Percentiles rank a stretch among this genome's conserved stretches.
Evolutionary conservation across 2,888 invertebrate genomes (phyloP).

Genomic region (Andrena hattorfiana): DNA sequence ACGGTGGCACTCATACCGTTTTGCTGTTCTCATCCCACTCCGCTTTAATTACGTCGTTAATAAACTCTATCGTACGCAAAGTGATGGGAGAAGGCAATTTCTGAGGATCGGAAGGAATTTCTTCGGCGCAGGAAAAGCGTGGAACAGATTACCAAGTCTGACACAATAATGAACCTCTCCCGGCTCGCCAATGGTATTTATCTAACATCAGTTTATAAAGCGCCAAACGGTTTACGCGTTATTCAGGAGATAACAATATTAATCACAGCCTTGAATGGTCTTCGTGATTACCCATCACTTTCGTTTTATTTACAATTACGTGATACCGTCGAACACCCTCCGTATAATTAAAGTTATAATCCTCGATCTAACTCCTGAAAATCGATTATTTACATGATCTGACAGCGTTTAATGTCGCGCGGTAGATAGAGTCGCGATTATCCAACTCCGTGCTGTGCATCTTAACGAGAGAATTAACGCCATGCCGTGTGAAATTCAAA

Average conservation of each 20-base stretch:
- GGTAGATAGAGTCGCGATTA: constrained; percentile 4
- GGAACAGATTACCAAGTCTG: constrained; percentile 28
- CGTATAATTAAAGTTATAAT: constrained; percentile 47
- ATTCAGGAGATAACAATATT: constrained; percentile 40
- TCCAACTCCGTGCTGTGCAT: constrained; percentile 1
- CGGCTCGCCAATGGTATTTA: constrained; percentile 27
- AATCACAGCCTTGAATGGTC: constrained; percentile 40
- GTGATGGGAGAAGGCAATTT: constrained; percentile 8
- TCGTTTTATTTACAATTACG: constrained; percentile 55
- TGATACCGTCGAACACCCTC: constrained; percentile 28
- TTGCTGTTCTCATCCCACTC: neutral
- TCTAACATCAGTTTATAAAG: constrained; percentile 55
- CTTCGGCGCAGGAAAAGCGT: neutral
- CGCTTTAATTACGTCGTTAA: constrained; percentile 16
- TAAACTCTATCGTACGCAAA: constrained; percentile 1
- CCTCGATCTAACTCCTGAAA: neutral
- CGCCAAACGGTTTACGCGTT: constrained; percentile 33
- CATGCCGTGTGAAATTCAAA: neutral
- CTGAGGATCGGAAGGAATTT: constrained; percentile 28
- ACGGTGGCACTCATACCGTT: neutral
- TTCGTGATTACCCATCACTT: constrained; percentile 42
- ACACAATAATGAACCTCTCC: constrained; percentile 42
- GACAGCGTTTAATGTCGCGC: neutral
- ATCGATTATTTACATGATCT: constrained; percentile 24
- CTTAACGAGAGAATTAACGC: neutral